Evolutionary conservation across 2,113 vertebrate genomes (phyloP).

Genomic region (Scomber scombrus): DNA sequence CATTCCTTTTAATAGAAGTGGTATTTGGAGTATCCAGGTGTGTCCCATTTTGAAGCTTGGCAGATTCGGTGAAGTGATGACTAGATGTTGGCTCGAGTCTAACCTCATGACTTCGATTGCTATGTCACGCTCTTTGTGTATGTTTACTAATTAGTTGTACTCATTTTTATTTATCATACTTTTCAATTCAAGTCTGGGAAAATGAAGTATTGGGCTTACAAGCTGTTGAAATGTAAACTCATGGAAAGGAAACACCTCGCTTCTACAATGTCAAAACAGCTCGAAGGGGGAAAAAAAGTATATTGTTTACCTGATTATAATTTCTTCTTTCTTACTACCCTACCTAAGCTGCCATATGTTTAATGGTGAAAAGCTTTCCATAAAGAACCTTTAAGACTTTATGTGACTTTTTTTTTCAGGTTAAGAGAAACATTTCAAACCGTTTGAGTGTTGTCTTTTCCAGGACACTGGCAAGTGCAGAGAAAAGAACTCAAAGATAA

Average conservation of each 20-base stretch:
- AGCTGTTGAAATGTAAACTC: background rate
- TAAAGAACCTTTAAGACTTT: conserved; percentile 67
- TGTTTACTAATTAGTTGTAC: background rate
- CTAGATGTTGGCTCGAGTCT: background rate
- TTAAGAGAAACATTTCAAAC: conserved; percentile 81
- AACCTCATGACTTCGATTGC: background rate
- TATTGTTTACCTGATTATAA: background rate
- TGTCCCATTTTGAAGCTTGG: conserved; percentile 10
- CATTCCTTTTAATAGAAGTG: background rate
- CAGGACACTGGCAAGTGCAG: conserved; percentile 86
- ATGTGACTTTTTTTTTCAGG: conserved; percentile 56
- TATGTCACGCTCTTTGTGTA: background rate
- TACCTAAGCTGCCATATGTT: conserved; percentile 14
- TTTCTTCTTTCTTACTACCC: background rate
- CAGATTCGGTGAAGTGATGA: conserved; percentile 4
- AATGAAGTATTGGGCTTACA: background rate
- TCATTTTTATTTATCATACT: background rate
- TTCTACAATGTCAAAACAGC: background rate
- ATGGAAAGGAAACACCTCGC: background rate
- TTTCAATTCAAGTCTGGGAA: background rate
- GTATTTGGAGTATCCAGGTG: conserved; percentile 24
- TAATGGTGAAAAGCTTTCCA: conserved; percentile 44
- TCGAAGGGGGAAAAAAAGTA: too few species aligned
- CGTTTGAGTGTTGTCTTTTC: conserved; percentile 80
- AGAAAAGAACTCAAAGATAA: conserved; percentile 88